These are phyloP conservation scores for Cygnus olor DNA, from an alignment of 2,797 vertebrate species.

Conservation along the genomic window DNA sequence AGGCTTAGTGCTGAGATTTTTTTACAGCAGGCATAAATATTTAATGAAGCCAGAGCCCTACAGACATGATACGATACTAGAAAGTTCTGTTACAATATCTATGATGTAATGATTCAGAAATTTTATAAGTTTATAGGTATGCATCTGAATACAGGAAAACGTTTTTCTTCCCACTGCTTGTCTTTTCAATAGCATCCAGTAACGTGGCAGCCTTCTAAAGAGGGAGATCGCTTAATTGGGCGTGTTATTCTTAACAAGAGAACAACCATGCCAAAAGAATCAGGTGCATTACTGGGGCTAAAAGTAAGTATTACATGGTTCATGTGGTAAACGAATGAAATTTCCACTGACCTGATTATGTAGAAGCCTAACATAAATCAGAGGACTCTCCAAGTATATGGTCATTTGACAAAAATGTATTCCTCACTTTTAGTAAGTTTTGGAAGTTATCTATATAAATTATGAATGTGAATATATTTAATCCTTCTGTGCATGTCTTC, in stretches of 20 bases:
- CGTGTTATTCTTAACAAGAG: conserved; percentile 98
- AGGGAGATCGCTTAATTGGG: conserved; percentile 96
- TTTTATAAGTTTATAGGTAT: not conserved
- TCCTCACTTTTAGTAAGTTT: not conserved
- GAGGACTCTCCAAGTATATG: not conserved
- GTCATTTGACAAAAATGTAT: not conserved
- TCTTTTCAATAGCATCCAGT: conserved; percentile 88
- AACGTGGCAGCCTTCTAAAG: conserved; percentile 98
- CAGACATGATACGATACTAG: not conserved
- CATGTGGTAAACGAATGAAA: not conserved
- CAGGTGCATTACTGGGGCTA: conserved; percentile 92
- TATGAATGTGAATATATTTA: not conserved
- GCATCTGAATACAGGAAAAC: not conserved
- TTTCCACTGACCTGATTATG: not conserved
- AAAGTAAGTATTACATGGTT: conserved; percentile 85
- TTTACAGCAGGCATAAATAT: not conserved
- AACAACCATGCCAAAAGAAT: conserved; percentile 94
- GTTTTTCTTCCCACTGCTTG: not conserved
- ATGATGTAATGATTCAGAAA: not conserved
- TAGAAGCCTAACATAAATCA: not conserved
- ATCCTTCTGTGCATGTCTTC: not conserved
- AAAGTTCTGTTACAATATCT: not conserved
- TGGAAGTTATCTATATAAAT: not conserved
- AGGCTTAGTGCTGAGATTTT: not conserved
- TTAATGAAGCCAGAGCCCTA: not conserved